Evolutionary conservation across 2,797 vertebrate species (phyloP).

Genomic region (Botia almorhae): DNA sequence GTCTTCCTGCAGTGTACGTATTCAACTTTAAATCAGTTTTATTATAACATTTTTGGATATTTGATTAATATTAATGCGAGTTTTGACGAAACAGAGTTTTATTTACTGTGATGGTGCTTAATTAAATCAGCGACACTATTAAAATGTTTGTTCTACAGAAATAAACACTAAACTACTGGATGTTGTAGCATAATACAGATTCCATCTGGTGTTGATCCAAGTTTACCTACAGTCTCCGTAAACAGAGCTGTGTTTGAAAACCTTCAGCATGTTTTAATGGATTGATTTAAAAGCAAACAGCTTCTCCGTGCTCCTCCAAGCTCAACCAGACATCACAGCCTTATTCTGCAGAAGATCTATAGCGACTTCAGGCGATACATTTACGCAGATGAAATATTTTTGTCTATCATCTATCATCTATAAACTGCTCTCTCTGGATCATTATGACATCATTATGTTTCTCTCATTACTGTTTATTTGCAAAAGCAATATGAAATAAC

Average conservation of each 20-base stretch:
- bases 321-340: slow-evolving; percentile 2
- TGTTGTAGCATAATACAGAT: slow-evolving; percentile 5
- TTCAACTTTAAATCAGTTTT: too few relatives aligned
- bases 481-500: neutral
- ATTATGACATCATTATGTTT: too few relatives aligned
- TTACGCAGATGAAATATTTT: slow-evolving; percentile 52
- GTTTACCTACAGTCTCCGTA: slow-evolving; percentile 21
- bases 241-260: slow-evolving; percentile 23
- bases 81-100: neutral
- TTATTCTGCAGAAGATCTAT: slow-evolving; percentile 27
- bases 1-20: too few relatives aligned
- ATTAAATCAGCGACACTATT: slow-evolving; percentile 21
- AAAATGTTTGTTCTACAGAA: neutral
- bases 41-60: too few relatives aligned
- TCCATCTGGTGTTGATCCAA: slow-evolving; percentile 21
- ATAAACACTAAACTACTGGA: neutral
- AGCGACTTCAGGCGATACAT: slow-evolving; percentile 39
- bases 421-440: too few relatives aligned
- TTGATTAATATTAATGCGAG: too few relatives aligned
- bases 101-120: neutral
- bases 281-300: slow-evolving; percentile 17
- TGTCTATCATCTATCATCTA: too few relatives aligned
- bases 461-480: slow-evolving; percentile 8
- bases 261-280: slow-evolving; percentile 26
- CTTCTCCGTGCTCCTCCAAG: slow-evolving; percentile 14